These are phyloP conservation scores for Chanos chanos DNA, from an alignment of 2,797 vertebrate genomes.

Conservation along the genomic window DNA sequence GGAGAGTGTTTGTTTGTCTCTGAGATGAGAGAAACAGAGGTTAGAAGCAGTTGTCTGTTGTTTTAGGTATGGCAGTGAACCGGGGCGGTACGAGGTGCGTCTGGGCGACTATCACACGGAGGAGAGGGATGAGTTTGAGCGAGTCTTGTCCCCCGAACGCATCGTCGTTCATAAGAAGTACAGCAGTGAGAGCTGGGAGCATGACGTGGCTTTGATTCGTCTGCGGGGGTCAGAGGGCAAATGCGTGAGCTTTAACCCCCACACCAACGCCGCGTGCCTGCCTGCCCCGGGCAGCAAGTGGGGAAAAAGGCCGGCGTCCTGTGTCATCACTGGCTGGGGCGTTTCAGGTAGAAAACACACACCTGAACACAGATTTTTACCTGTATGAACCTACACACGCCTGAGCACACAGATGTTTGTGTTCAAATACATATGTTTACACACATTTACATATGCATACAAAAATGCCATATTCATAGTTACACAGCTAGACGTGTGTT, in stretches of 20 bases:
- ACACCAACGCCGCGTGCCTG: conserved; percentile 81
- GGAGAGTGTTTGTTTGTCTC: too few relatives aligned
- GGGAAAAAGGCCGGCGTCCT: conserved; percentile 63
- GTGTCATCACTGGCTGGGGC: conserved; percentile 82
- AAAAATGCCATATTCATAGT: too few relatives aligned
- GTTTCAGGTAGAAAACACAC: conserved; percentile 86
- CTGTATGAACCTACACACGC: too few relatives aligned
- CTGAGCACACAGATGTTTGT: too few relatives aligned
- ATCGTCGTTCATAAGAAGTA: conserved; percentile 86
- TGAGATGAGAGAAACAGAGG: too few relatives aligned
- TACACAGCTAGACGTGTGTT: too few relatives aligned
- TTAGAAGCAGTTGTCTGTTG: too few relatives aligned
- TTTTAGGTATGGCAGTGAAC: conserved; percentile 77
- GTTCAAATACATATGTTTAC: too few relatives aligned
- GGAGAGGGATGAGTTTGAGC: conserved; percentile 74
- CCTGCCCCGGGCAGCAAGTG: conserved; percentile 63
- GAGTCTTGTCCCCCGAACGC: conserved; percentile 69
- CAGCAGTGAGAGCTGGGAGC: conserved; percentile 80
- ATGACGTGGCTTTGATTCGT: conserved; percentile 83
- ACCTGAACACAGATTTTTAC: too few relatives aligned
- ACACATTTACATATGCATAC: too few relatives aligned
- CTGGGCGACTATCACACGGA: conserved; percentile 76
- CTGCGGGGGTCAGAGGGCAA: conserved; percentile 77
- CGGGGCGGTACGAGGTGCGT: conserved; percentile 74
- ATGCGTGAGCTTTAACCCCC: conserved; percentile 79